Evolutionary conservation across 2,113 vertebrate species (phyloP).

Genomic region (Ornithorhynchus anatinus): DNA sequence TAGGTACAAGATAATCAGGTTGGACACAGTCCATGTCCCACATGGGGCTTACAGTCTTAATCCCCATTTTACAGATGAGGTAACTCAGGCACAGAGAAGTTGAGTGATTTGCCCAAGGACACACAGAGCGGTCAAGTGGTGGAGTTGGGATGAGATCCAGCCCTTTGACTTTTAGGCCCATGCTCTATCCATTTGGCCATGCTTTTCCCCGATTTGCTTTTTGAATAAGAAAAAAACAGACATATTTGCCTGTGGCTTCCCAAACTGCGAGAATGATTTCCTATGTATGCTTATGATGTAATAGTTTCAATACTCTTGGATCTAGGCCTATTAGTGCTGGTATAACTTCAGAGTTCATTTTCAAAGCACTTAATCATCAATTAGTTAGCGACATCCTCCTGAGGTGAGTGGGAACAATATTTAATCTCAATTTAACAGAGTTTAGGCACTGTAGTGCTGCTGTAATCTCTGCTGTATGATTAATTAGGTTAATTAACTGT

Average conservation of each 20-base stretch:
- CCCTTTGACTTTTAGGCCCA: too few species aligned
- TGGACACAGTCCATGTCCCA: too few species aligned
- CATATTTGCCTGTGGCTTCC: neutral
- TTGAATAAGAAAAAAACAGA: neutral
- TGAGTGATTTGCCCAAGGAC: too few species aligned
- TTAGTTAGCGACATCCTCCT: slow-evolving; percentile 32
- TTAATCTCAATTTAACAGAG: neutral
- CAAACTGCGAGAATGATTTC: neutral
- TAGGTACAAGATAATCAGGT: too few species aligned
- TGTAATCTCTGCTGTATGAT: neutral
- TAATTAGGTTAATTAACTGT: slow-evolving; percentile 1
- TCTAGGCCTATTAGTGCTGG: neutral
- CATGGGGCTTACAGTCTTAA: too few species aligned
- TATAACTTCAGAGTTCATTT: slow-evolving; percentile 12
- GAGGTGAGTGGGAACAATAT: neutral
- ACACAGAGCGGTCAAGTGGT: too few species aligned
- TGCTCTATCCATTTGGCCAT: too few species aligned
- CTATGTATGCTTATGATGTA: neutral
- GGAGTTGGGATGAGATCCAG: too few species aligned
- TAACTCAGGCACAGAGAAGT: too few species aligned
- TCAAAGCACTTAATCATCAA: slow-evolving; percentile 22
- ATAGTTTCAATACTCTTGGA: neutral
- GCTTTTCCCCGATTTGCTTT: too few species aligned
- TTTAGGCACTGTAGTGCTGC: neutral
- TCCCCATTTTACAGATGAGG: too few species aligned